Base-by-base conservation (phyloP, 2,113 vertebrate species). In the Chitala chitala region DNA sequence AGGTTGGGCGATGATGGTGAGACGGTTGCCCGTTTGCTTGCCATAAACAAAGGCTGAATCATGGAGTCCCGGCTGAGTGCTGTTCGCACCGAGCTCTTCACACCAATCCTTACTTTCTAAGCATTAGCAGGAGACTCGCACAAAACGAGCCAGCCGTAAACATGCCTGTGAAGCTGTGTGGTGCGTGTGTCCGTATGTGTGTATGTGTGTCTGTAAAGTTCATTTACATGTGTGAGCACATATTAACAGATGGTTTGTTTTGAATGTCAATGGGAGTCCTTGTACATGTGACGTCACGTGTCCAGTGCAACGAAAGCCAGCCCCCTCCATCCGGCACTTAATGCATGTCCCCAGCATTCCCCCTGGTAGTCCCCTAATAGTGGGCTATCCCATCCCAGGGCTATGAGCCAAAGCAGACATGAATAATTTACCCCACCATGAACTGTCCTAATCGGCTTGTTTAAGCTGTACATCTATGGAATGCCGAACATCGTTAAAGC, bases 341-440 rank as follows among this genome's bases (percentile, higher is more conserved):
- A n/a, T n/a, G n/a, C n/a, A n/a, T n/a, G n/a, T n/a, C n/a, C n/a
- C n/a, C n/a, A n/a, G n/a, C n/a, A n/a, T n/a, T n/a, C n/a, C n/a
- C n/a, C n/a, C 26, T 13, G 42, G 40, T 1, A 10, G 65, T 20
- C 55, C 69, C 15, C 54, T 61, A 74, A 79, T 76, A 73, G 64
- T 82, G 86, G 82, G 77, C 78, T 85, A 79, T 82, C 83, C 75
- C 75, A 4, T 63, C 77, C 82, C 75, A 54, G 79, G 77, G 75
- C 78, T 81, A 75, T 54, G 76, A 79, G 82, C 81, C 82, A 83
- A 83, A 83, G 85, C 78, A 73, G 33, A 74, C 70, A 83, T 89
- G 81, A 90, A 86, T 89, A 87, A 88, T 89, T 83, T 72, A 89
- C 73, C 73, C 75, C 51, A 80, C 79, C 73, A 82, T 78, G 81